phyloP scores from a whole-genome alignment of 2,888 invertebrate genomes.

The Trypoxylon attenuatum region DNA sequence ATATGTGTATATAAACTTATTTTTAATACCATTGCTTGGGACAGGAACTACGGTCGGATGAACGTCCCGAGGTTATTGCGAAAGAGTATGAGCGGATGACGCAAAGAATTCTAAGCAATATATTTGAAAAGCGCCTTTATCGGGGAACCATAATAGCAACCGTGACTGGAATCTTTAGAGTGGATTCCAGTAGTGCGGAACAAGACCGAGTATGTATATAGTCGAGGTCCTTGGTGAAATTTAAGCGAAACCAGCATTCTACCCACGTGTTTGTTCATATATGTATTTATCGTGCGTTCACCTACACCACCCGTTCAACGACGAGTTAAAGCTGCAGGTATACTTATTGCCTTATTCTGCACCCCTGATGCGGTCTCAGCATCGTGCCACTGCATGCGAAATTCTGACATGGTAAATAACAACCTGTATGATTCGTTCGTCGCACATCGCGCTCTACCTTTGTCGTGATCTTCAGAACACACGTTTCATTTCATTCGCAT shows the following conservation, averaged over 20 bases:
- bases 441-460: background rate
- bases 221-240: background rate
- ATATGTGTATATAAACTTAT: too few species aligned
- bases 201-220: too few species aligned
- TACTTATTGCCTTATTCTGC: background rate
- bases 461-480: background rate
- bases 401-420: background rate
- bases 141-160: slow-evolving; percentile 35
- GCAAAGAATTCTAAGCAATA: background rate
- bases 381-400: background rate
- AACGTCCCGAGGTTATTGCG: too few species aligned
- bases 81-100: too few species aligned
- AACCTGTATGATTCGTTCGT: background rate
- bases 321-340: background rate
- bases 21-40: too few species aligned
- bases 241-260: background rate
- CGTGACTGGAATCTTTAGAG: slow-evolving; percentile 42
- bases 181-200: background rate
- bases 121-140: slow-evolving; percentile 22
- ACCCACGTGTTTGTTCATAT: background rate
- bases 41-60: too few species aligned
- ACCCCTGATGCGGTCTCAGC: background rate
- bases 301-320: background rate
- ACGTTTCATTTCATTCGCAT: too few species aligned
- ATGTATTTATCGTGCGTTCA: background rate